These are phyloP conservation scores for Sorex fumeus DNA, from an alignment of 2,113 vertebrate genomes.

Conservation along the genomic window DNA sequence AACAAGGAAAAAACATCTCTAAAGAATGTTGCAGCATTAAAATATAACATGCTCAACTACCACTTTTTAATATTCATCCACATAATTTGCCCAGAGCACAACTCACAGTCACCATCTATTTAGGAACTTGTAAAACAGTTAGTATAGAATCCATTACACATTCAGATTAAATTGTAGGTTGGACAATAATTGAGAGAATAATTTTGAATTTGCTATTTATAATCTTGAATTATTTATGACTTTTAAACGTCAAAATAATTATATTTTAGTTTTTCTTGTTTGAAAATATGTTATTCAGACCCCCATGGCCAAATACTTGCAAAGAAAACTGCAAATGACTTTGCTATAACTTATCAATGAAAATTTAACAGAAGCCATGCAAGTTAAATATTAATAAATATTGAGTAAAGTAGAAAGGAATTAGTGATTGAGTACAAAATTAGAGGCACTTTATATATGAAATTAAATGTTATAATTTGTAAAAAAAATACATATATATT, in stretches of 20 bases:
- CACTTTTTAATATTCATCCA: not conserved
- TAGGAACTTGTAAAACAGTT: not conserved
- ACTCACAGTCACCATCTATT: not conserved
- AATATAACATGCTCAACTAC: not conserved
- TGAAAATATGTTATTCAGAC: not conserved
- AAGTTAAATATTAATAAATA: not conserved
- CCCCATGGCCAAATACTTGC: not conserved
- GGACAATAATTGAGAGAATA: not conserved
- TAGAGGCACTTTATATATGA: not conserved
- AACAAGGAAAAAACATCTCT: not conserved
- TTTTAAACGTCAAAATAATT: not conserved
- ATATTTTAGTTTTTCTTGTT: not conserved
- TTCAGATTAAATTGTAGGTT: not conserved
- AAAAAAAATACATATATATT: not conserved
- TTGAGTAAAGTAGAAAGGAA: not conserved
- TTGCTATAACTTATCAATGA: not conserved
- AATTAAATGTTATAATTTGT: not conserved
- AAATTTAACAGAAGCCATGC: not conserved
- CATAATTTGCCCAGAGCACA: not conserved
- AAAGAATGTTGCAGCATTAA: not conserved
- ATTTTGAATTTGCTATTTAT: not conserved
- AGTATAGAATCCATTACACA: not conserved
- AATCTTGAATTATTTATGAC: not conserved
- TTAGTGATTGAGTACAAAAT: not conserved
- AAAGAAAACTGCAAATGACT: not conserved